Evolutionary conservation across 2,888 invertebrate genomes (phyloP).

Genomic region (Panzeria rudis): DNA sequence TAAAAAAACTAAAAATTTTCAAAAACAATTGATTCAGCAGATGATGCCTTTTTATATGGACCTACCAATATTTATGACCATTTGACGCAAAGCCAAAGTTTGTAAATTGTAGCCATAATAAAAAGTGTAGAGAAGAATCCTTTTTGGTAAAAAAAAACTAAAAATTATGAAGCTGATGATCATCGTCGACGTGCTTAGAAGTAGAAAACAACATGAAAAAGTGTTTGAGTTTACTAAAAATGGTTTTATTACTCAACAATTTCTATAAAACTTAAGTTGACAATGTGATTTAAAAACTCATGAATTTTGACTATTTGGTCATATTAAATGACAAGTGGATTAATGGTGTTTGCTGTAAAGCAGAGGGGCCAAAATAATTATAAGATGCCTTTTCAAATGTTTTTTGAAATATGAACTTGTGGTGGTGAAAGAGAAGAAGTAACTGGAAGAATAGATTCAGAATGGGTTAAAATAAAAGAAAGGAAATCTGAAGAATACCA

Average conservation of each 20-base stretch:
- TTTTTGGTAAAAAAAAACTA: slow-evolving; percentile 19
- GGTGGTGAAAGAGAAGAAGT: background rate
- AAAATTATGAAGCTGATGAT: slow-evolving; percentile 56
- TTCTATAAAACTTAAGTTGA: slow-evolving; percentile 67
- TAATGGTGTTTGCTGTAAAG: slow-evolving; percentile 14
- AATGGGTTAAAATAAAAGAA: background rate
- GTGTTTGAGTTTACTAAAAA: slow-evolving; percentile 68
- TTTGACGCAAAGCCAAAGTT: slow-evolving; percentile 53
- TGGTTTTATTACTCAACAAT: slow-evolving; percentile 70
- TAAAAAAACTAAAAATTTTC: background rate
- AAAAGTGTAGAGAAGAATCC: slow-evolving; percentile 9
- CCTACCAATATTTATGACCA: slow-evolving; percentile 69
- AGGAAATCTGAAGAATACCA: background rate
- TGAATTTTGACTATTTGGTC: slow-evolving; percentile 64
- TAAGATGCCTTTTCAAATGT: background rate
- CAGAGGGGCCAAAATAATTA: background rate
- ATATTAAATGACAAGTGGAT: slow-evolving; percentile 69
- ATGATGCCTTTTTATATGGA: slow-evolving; percentile 18
- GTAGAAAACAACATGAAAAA: slow-evolving; percentile 56
- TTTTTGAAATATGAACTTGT: background rate
- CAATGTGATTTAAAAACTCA: slow-evolving; percentile 72
- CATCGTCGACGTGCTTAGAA: slow-evolving; percentile 20
- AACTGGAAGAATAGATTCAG: background rate
- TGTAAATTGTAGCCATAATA: slow-evolving; percentile 35
- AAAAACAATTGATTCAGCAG: slow-evolving; percentile 39